These are phyloP conservation scores for Chelonia mydas DNA, from an alignment of 2,797 vertebrate species.

Conservation along the genomic window DNA sequence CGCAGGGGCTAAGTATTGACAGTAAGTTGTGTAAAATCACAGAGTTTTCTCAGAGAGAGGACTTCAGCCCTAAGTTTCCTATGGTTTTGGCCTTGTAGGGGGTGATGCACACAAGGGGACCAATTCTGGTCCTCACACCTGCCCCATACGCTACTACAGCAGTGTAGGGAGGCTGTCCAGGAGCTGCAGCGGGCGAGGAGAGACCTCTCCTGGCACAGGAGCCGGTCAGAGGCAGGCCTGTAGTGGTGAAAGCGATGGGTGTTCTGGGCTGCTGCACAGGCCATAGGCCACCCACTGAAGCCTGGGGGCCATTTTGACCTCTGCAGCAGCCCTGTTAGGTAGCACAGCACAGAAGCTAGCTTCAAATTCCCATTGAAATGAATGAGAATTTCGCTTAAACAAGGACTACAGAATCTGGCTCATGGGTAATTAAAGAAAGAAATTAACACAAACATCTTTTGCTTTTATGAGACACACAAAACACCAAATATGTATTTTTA, in stretches of 20 bases:
- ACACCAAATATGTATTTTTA: not conserved
- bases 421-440: not conserved
- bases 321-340: not conserved
- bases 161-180: too few relatives aligned
- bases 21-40: too few relatives aligned
- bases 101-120: too few relatives aligned
- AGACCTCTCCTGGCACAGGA: too few relatives aligned
- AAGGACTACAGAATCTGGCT: not conserved
- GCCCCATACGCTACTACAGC: too few relatives aligned
- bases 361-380: not conserved
- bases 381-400: not conserved
- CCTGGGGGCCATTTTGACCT: not conserved
- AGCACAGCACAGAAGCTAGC: not conserved
- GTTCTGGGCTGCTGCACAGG: not conserved
- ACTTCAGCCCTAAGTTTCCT: too few relatives aligned
- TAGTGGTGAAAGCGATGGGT: fast-evolving
- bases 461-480: conserved; percentile 13
- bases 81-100: too few relatives aligned
- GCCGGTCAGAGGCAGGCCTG: not conserved
- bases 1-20: too few relatives aligned
- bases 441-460: conserved; percentile 8
- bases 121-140: too few relatives aligned
- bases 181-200: too few relatives aligned
- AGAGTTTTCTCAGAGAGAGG: too few relatives aligned
- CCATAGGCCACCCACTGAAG: not conserved